Percentiles rank a stretch among this genome's conserved stretches.
These are phyloP conservation scores for Enteromius mattozi DNA, from an alignment of 2,797 vertebrate species.

Conservation along the genomic window DNA sequence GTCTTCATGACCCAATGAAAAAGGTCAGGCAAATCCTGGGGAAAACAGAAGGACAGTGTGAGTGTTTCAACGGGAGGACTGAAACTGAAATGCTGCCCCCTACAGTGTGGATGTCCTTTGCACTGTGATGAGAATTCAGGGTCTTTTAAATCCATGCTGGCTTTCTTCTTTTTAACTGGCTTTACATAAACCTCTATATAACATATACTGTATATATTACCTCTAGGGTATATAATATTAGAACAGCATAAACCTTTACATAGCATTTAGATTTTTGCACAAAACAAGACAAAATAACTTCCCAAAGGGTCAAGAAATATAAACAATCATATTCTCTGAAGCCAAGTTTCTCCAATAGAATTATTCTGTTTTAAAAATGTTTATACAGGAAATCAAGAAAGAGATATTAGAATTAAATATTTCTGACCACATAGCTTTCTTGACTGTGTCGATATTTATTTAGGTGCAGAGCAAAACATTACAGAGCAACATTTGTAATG, in stretches of 20 bases:
- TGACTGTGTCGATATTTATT: background rate
- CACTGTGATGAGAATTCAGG: constrained; percentile 67
- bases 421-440: background rate
- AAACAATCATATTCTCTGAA: background rate
- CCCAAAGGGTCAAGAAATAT: background rate
- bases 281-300: background rate
- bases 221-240: background rate
- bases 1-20: constrained; percentile 51
- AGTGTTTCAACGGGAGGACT: constrained; percentile 61
- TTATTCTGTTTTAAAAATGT: background rate
- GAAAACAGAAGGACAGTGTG: constrained; percentile 61
- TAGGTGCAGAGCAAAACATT: background rate
- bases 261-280: background rate
- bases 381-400: background rate
- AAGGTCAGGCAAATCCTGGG: constrained; percentile 50
- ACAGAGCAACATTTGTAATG: background rate
- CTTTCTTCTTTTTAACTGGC: background rate
- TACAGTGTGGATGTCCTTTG: constrained; percentile 78
- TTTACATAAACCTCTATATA: background rate
- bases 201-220: background rate
- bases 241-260: no score
- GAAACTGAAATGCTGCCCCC: constrained; percentile 71
- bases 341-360: background rate
- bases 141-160: constrained; percentile 54
- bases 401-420: background rate